A percentile compares a stretch with the other conserved stretches of the same genome.
Evolutionary conservation across 2,797 vertebrate species (phyloP).

Genomic region (Petrocephalus schoutedeni): DNA sequence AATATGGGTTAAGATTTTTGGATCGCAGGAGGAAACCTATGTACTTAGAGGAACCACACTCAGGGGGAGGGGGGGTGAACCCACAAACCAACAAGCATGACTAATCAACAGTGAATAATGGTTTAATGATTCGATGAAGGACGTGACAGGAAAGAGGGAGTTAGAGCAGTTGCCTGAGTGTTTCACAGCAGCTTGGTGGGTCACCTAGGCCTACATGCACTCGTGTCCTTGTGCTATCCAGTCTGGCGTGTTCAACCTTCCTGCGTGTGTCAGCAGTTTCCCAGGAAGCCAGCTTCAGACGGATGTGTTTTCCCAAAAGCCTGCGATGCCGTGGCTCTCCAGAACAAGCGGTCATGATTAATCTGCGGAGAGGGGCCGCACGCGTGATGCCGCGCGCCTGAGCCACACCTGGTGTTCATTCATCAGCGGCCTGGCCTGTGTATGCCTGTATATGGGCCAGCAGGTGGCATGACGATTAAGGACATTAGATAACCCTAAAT

Average conservation of each 20-base stretch:
- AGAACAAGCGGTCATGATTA: neutral
- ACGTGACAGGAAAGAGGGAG: neutral
- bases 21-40: neutral
- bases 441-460: constrained; percentile 2
- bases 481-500: neutral
- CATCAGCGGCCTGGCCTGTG: neutral
- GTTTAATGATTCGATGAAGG: neutral
- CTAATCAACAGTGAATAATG: neutral
- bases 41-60: neutral
- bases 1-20: neutral
- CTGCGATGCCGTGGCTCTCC: neutral
- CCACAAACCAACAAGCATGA: neutral
- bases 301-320: neutral
- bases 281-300: neutral
- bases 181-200: neutral
- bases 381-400: neutral
- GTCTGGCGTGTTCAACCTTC: neutral
- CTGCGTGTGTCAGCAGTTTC: constrained; percentile 5
- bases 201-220: neutral
- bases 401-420: constrained; percentile 16
- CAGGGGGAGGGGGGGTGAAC: neutral
- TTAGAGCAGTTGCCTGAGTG: neutral
- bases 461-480: neutral
- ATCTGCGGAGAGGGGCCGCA: neutral
- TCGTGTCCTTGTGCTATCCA: neutral